These are phyloP conservation scores for Orussus abietinus DNA, from an alignment of 1,140 invertebrate species.

Conservation along the genomic window DNA sequence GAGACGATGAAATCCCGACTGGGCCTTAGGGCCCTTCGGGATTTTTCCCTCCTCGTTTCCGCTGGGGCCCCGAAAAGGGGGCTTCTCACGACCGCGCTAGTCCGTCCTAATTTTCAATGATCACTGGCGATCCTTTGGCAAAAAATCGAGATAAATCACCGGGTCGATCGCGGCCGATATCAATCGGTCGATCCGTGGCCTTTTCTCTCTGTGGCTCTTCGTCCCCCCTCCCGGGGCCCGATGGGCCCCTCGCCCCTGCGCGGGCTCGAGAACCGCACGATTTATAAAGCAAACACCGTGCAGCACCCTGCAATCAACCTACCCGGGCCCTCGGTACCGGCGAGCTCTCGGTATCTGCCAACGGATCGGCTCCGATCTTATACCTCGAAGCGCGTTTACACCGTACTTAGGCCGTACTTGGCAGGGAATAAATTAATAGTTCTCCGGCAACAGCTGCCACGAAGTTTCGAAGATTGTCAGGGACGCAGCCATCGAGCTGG, in stretches of 20 bases:
- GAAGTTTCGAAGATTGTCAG: slow-evolving; percentile 37
- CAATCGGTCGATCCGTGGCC: slow-evolving; percentile 38
- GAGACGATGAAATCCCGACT: too few relatives aligned
- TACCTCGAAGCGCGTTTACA: slow-evolving; percentile 43
- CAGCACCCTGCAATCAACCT: slow-evolving; percentile 48
- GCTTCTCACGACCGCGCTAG: too few relatives aligned
- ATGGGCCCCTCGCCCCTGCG: slow-evolving; percentile 22
- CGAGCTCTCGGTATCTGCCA: slow-evolving; percentile 25
- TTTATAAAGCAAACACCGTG: slow-evolving; percentile 54
- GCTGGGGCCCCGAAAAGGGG: too few relatives aligned
- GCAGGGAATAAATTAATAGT: slow-evolving; percentile 49
- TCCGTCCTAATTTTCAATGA: too few relatives aligned
- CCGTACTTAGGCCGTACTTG: slow-evolving; percentile 43
- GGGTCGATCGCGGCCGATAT: slow-evolving; percentile 40
- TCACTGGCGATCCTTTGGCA: too few relatives aligned
- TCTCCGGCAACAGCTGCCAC: slow-evolving; percentile 38
- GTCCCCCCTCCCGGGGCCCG: slow-evolving; percentile 18
- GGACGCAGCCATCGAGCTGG: slow-evolving; percentile 25
- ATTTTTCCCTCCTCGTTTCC: too few relatives aligned
- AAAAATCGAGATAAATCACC: slow-evolving; percentile 47
- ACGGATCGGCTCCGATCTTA: slow-evolving; percentile 38
- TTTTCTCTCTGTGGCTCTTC: slow-evolving; percentile 18
- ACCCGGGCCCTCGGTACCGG: slow-evolving; percentile 23
- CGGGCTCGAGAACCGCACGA: slow-evolving; percentile 30
- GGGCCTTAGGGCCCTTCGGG: too few relatives aligned